Evolutionary conservation across 2,113 vertebrate genomes (phyloP).

Genomic region (Thunnus maccoyii): DNA sequence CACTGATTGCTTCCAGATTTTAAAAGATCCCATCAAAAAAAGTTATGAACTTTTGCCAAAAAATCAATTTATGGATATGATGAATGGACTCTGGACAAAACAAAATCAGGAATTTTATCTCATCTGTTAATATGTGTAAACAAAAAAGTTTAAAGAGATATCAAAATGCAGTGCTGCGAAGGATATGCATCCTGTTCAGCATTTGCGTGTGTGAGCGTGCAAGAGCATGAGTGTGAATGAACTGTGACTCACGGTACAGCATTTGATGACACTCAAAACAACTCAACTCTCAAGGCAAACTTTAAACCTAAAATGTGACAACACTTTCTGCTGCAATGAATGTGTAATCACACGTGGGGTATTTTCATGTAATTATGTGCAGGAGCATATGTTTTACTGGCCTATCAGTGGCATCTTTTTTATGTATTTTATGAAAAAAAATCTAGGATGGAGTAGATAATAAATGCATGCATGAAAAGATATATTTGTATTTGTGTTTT

Average conservation of each 20-base stretch:
- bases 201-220: conserved; percentile 19
- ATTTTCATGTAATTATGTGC: conserved; percentile 50
- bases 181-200: conserved; percentile 24
- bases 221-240: conserved; percentile 17
- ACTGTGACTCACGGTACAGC: conserved; percentile 19
- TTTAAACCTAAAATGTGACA: conserved; percentile 37
- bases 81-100: conserved; percentile 36
- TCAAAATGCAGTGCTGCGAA: conserved; percentile 14
- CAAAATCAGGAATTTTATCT: conserved; percentile 28
- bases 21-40: conserved; percentile 31
- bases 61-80: conserved; percentile 43
- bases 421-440: conserved; percentile 65
- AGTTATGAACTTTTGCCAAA: conserved; percentile 51
- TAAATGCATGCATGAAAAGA: conserved; percentile 76
- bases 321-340: conserved; percentile 15
- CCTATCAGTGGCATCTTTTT: conserved; percentile 49
- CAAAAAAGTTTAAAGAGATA: conserved; percentile 13
- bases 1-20: conserved; percentile 27
- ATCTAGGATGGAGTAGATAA: conserved; percentile 48
- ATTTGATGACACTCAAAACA: conserved; percentile 20
- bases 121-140: conserved; percentile 47
- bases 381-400: conserved; percentile 50
- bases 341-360: conserved; percentile 3
- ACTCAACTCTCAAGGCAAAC: conserved; percentile 16
- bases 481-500: conserved; percentile 15